These are phyloP conservation scores for Oncorhynchus gorbuscha DNA, from an alignment of 2,113 vertebrate species.

Conservation along the genomic window DNA sequence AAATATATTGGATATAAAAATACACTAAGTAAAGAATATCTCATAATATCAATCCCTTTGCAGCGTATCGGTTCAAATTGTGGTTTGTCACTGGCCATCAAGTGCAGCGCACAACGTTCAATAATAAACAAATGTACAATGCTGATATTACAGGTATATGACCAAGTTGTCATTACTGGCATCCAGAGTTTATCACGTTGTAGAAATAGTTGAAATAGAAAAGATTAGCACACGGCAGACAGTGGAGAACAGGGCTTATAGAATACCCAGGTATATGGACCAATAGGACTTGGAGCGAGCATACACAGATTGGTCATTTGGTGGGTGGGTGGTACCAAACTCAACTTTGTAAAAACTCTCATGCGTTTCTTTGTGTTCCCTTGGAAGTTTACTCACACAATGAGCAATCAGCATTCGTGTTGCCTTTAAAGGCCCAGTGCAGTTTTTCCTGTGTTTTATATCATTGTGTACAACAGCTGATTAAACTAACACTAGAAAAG, in stretches of 20 bases:
- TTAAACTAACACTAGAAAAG: no score
- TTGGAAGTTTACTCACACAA: background rate
- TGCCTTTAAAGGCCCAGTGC: background rate
- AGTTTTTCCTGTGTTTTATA: no score
- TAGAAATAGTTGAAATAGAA: constrained; percentile 6
- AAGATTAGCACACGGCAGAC: constrained; percentile 1
- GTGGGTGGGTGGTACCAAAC: background rate
- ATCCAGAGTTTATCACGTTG: background rate
- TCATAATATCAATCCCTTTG: background rate
- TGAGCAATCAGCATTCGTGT: background rate
- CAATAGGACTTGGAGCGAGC: background rate
- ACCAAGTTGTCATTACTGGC: background rate
- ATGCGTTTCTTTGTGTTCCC: background rate
- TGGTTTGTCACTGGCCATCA: background rate
- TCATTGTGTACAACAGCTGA: no score
- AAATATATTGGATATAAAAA: constrained; percentile 15
- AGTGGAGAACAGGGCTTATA: background rate
- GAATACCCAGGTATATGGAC: background rate
- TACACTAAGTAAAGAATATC: constrained; percentile 9
- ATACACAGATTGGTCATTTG: background rate
- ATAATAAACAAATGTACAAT: background rate
- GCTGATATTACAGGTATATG: background rate
- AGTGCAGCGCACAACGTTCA: background rate
- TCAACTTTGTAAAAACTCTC: background rate
- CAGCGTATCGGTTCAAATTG: background rate